Base-by-base conservation (phyloP, 2,797 vertebrate genomes). In the Dipus sagitta region DNA sequence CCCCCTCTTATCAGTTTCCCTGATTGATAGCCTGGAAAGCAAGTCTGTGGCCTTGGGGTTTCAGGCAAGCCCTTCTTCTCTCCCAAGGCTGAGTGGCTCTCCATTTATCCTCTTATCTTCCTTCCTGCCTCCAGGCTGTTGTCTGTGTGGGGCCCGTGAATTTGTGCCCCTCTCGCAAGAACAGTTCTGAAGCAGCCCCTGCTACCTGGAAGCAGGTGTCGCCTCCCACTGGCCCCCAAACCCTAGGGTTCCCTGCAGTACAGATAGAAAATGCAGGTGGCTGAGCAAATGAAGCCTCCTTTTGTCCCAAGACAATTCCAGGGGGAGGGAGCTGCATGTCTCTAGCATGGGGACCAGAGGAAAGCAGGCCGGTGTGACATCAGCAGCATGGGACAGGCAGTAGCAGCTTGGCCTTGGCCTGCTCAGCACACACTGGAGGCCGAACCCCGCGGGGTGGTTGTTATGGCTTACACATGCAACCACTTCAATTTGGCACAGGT, bases 401-500 rank as follows among this genome's bases (percentile, higher is more conserved):
- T 38, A 74, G 85, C 54, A 21, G 81, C 0, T 0, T 3, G n/a
- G 58, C 76, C 8, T 30, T 4, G 8, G 75, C 74, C 90, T 0
- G 0, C 54, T 60, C 32, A 12, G 38, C 72, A 86, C 3, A 0
- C n/a, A 83, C 79, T 70, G 52, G 58, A 15, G 10, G 13, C 70
- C 81, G 94, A 76, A 32, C 38, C 79, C 54, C 3, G 0, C 0
- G n/a, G 87, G 80, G n/a, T 62, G 13, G 88, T 70, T 94, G 72
- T 83, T 92, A 60, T 3, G 47, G 91, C 87, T 92, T 42, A 68
- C 74, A 15, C 42, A 14, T 93, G 81, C 76, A 92, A 62, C 95
- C 72, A 8, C 92, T 88, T 86, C 74, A 47, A 5, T 88, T 84
- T 90, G 91, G 95, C 94, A 38, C 8, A 10, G 89, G 95, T 72